phyloP scores from a whole-genome alignment of 2,797 vertebrate species.

The Heterohyrax brucei region DNA sequence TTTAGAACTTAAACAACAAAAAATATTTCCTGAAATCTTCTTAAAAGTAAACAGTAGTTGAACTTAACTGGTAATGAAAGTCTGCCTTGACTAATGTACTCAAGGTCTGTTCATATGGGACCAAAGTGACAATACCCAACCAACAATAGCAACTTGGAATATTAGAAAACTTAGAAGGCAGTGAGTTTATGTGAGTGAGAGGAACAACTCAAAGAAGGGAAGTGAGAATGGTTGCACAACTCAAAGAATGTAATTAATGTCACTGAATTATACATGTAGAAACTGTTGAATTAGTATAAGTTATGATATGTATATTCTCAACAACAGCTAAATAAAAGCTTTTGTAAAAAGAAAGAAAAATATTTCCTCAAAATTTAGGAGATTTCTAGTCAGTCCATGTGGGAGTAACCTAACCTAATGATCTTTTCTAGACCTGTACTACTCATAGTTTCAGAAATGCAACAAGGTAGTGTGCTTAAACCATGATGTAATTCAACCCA shows the following conservation, averaged over 20 bases:
- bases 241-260: too few species aligned
- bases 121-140: not conserved
- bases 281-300: too few species aligned
- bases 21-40: too few species aligned
- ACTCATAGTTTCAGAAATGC: not conserved
- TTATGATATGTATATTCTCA: too few species aligned
- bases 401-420: not conserved
- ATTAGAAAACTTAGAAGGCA: too few species aligned
- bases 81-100: not conserved
- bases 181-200: too few species aligned
- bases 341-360: too few species aligned
- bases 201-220: too few species aligned
- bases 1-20: not conserved
- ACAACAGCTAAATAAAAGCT: too few species aligned
- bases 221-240: too few species aligned
- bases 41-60: not conserved
- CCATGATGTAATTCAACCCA: not conserved
- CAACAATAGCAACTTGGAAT: too few species aligned
- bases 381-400: not conserved
- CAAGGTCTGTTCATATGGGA: not conserved
- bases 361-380: not conserved
- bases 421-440: conserved; percentile 10
- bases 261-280: too few species aligned
- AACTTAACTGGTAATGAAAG: not conserved
- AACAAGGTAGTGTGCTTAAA: not conserved